Conservation (phyloP, 2,113 vertebrate genomes). For the Rhynchomys soricoides region DNA sequence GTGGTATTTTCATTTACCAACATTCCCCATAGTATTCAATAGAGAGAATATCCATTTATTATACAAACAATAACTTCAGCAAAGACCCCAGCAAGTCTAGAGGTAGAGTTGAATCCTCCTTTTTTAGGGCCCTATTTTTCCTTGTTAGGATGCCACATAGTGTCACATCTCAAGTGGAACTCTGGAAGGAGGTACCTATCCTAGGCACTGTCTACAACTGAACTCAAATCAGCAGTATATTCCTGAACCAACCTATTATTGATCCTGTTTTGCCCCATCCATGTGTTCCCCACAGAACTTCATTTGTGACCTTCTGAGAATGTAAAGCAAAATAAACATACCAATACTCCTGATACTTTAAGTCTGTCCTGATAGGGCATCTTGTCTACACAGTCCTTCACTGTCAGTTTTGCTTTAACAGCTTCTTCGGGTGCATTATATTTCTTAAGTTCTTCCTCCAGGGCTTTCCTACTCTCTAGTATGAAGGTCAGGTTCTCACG, state of each 20-base stretch:
- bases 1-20: neutral
- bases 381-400: neutral
- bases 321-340: conserved; percentile 1
- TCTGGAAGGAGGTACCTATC: neutral
- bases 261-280: neutral
- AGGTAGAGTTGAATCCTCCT: neutral
- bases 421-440: accelerated
- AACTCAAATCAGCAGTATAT: neutral
- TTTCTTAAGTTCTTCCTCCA: accelerated
- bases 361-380: accelerated
- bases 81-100: neutral
- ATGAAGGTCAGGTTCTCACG: accelerated
- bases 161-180: neutral
- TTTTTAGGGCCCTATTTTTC: no score
- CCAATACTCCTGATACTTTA: accelerated
- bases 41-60: neutral
- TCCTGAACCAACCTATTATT: neutral
- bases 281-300: neutral
- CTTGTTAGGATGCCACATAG: neutral
- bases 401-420: accelerated
- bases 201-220: neutral
- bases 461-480: accelerated
- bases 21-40: neutral
- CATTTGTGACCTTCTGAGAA: neutral
- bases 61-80: neutral